Conservation (phyloP, 1,140 invertebrate genomes). For the Drosophila quadrilineata region DNA sequence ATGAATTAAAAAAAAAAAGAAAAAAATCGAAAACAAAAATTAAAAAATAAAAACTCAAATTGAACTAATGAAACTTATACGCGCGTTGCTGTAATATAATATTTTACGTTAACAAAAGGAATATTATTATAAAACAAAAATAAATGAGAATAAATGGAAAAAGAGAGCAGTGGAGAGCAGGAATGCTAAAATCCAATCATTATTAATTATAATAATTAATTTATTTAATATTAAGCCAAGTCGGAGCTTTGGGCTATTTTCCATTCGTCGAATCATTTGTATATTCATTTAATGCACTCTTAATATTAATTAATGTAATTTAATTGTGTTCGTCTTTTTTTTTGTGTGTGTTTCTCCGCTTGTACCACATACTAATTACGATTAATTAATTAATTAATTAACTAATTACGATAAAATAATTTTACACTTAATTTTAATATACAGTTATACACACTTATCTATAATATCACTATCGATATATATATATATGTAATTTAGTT, state of each 20-base stretch:
- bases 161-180: too few relatives aligned
- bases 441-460: too few relatives aligned
- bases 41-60: constrained; percentile 43
- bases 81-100: constrained; percentile 78
- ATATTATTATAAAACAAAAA: constrained; percentile 44
- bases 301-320: neutral
- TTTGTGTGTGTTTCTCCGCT: constrained; percentile 3
- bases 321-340: constrained; percentile 16
- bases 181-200: constrained; percentile 34
- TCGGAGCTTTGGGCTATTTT: constrained; percentile 28
- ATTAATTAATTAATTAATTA: constrained; percentile 39
- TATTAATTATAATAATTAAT: constrained; percentile 30
- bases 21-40: constrained; percentile 27
- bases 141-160: constrained; percentile 6
- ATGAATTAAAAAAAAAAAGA: constrained; percentile 32
- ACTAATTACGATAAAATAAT: constrained; percentile 45
- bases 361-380: too few relatives aligned
- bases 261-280: constrained; percentile 72
- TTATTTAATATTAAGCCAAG: constrained; percentile 33
- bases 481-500: constrained; percentile 51
- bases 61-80: constrained; percentile 76
- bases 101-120: constrained; percentile 61
- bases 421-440: constrained; percentile 60
- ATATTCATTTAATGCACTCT: constrained; percentile 69
- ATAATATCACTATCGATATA: too few relatives aligned